Evolutionary conservation across 2,113 vertebrate genomes (phyloP), one percentile per base, ranked within the genome.

Genomic region (Capra hircus): DNA sequence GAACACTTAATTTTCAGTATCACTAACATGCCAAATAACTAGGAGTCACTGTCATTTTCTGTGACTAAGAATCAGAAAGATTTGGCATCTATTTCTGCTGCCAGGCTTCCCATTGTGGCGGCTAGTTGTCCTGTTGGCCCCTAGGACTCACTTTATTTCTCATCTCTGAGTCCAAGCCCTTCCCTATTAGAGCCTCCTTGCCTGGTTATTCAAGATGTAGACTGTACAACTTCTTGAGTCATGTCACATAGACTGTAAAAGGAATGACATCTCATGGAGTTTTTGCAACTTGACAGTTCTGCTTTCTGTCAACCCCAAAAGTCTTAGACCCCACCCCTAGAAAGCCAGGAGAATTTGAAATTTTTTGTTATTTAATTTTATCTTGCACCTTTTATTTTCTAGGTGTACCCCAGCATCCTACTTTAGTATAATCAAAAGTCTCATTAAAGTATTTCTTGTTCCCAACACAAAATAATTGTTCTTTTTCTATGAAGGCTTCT

Each of bases 401-500:
- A 81, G 21, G 82, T 64, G 23, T 96, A 27, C 10, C 43, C 59
- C 28, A 78, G 59, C 91, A 78, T 88, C 21, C n/a, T 91, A 97
- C 19, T 16, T 80, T 62, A 83, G 23, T 2, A 86, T 74, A 81
- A 90, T 30, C 17, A 87, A 82, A 96, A 88, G 4, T 95, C 3
- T 92, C 64, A 85, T 28, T 96, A 85, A 94, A 91, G 5, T 71
- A 48, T 77, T 57, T 52, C 40, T 78, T 94, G 33, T 57, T 3
- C 6, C 43, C 40, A 17, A 80, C 82, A 91, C 36, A 62, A 77
- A 91, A 60, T 3, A 84, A 13, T 15, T 7, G 0, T 82, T 96
- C 97, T 74, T 30, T 85, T 92, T 96, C 53, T 88, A 3, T 95
- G 62, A 92, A 27, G 45, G 91, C 81, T 62, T 88, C 59, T 91